Conservation (phyloP, 2,797 vertebrate genomes). For the Loris lydekkerianus region DNA sequence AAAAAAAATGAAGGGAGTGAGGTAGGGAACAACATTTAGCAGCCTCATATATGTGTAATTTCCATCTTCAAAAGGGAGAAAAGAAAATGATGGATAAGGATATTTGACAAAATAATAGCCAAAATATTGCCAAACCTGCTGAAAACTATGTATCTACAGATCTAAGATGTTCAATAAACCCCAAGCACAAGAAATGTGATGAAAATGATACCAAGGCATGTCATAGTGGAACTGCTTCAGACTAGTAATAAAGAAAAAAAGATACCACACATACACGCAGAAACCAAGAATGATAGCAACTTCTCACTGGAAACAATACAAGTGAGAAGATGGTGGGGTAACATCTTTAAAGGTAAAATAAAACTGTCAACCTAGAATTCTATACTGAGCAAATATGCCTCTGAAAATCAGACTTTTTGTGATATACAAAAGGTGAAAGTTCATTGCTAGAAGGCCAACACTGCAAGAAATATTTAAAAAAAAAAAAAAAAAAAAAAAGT, state of each 20-base stretch:
- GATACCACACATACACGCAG: neutral
- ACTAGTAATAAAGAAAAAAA: neutral
- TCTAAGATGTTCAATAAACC: no score
- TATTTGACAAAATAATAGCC: neutral
- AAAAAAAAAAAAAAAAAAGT: neutral
- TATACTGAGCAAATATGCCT: neutral
- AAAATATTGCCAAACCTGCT: neutral
- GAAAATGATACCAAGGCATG: no score
- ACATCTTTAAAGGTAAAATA: neutral
- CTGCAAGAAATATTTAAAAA: neutral
- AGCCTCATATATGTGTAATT: neutral
- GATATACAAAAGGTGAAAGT: no score
- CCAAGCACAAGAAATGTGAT: no score
- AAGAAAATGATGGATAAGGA: neutral
- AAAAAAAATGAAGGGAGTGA: neutral
- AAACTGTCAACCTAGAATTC: neutral
- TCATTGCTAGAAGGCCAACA: neutral
- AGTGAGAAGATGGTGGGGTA: neutral
- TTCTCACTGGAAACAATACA: neutral
- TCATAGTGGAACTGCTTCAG: neutral
- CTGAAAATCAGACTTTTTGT: neutral
- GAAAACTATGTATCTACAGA: no score
- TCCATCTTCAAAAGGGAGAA: neutral
- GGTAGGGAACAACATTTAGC: neutral
- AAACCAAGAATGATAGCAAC: neutral